A percentile compares a stretch with the other conserved stretches of the same genome.
Evolutionary conservation across 2,888 invertebrate genomes (phyloP).

Genomic region (Melanostoma scalare): DNA sequence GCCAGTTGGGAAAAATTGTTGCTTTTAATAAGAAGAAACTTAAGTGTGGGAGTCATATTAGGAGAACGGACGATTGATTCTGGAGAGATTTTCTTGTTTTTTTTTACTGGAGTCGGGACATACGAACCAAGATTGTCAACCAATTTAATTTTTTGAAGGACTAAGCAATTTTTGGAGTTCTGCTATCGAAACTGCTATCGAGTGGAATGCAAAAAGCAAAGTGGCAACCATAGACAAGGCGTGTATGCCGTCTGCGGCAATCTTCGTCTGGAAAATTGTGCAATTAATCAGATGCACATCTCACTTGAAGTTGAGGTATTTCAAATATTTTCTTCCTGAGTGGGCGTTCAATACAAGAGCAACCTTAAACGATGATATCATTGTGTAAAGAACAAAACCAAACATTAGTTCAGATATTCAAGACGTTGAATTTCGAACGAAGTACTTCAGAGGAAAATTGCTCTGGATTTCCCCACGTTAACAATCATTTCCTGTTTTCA

Average conservation of each 20-base stretch:
- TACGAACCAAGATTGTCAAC: no score
- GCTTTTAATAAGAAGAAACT: no score
- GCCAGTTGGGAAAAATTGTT: neutral
- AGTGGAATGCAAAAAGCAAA: no score
- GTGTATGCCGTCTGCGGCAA: slow-evolving; percentile 32
- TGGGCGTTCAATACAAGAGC: slow-evolving; percentile 55
- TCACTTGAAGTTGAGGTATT: slow-evolving; percentile 66
- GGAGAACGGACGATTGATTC: no score
- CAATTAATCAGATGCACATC: slow-evolving; percentile 69
- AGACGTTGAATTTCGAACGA: slow-evolving; percentile 12
- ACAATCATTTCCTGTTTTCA: slow-evolving; percentile 14
- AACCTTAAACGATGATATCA: slow-evolving; percentile 60
- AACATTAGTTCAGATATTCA: slow-evolving; percentile 21
- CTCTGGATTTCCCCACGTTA: slow-evolving; percentile 37
- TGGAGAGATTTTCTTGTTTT: no score
- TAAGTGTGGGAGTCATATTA: no score
- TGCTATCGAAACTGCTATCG: no score
- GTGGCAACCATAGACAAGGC: slow-evolving; percentile 22
- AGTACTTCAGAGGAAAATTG: neutral
- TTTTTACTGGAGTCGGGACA: no score
- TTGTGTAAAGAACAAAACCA: slow-evolving; percentile 24
- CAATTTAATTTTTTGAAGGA: no score
- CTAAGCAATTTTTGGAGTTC: no score
- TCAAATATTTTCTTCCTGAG: slow-evolving; percentile 59
- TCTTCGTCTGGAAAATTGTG: slow-evolving; percentile 56